Evolutionary conservation across 2,113 vertebrate genomes (phyloP).

Genomic region (Bos indicus): DNA sequence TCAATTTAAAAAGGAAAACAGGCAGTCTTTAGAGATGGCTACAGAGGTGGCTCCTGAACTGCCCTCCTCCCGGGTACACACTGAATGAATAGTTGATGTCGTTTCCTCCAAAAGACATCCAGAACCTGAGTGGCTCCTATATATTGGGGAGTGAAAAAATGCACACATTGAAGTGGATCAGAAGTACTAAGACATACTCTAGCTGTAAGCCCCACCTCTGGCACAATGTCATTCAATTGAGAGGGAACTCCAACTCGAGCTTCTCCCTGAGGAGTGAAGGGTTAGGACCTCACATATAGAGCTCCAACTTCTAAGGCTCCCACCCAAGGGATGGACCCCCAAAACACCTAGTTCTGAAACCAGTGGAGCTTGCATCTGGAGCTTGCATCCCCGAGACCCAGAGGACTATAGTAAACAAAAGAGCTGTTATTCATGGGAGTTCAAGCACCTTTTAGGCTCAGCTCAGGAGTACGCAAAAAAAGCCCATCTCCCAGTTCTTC

Average conservation of each 20-base stretch:
- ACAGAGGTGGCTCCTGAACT: background rate
- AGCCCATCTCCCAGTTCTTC: background rate
- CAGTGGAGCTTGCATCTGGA: background rate
- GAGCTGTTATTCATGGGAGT: background rate
- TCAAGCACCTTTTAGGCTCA: background rate
- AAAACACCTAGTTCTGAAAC: background rate
- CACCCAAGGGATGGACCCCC: background rate
- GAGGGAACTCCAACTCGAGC: background rate
- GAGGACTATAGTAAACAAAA: background rate
- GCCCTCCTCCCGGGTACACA: rapidly evolving
- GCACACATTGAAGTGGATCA: background rate
- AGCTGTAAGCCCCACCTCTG: background rate
- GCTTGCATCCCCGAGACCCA: background rate
- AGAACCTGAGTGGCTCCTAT: background rate
- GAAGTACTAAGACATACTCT: background rate
- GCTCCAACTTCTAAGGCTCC: background rate
- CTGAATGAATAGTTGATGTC: background rate
- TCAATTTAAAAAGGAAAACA: background rate
- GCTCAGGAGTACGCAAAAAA: background rate
- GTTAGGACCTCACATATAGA: no score
- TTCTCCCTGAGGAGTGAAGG: background rate
- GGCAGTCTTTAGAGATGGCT: background rate
- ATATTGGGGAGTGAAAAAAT: no score
- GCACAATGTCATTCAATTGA: background rate
- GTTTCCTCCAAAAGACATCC: background rate